Conservation (phyloP, 1,140 invertebrate species). For the Elysia chlorotica region DNA sequence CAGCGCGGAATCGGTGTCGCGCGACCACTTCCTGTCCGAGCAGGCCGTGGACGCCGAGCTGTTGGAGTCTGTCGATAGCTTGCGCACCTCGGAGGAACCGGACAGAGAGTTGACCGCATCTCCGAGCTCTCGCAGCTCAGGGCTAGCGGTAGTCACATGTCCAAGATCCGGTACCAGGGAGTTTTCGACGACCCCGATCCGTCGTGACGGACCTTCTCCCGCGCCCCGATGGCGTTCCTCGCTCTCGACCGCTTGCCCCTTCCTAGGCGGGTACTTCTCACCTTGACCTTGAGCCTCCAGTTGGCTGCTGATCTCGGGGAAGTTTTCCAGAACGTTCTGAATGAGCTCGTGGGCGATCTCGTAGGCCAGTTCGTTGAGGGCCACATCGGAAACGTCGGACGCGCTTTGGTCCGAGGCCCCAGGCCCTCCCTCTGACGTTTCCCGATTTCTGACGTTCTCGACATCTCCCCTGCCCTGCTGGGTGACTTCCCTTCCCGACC, state of each 20-base stretch:
- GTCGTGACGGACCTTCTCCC: neutral
- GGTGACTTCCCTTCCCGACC: too few relatives aligned
- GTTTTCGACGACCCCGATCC: neutral
- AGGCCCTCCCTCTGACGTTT: neutral
- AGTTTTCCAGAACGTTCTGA: constrained; percentile 37
- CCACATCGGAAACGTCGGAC: constrained; percentile 20
- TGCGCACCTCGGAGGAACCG: neutral
- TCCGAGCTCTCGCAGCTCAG: neutral
- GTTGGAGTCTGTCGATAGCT: neutral
- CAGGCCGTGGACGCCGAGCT: neutral
- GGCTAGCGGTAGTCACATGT: neutral
- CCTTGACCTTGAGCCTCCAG: neutral
- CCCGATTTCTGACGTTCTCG: neutral
- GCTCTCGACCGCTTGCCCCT: neutral
- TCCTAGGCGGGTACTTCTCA: neutral
- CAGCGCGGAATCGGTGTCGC: neutral
- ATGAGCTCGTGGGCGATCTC: constrained; percentile 41
- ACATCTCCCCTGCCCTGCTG: constrained; percentile 1
- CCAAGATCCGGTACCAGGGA: neutral
- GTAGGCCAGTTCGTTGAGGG: constrained; percentile 35
- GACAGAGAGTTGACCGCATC: neutral
- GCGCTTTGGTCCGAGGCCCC: too few relatives aligned
- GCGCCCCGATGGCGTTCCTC: neutral
- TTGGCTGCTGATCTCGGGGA: constrained; percentile 21
- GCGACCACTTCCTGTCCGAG: constrained; percentile 7